A percentile compares a stretch with the other conserved stretches of the same genome.
These are phyloP conservation scores for Myiozetetes cayanensis DNA, from an alignment of 2,113 vertebrate genomes.

Conservation along the genomic window DNA sequence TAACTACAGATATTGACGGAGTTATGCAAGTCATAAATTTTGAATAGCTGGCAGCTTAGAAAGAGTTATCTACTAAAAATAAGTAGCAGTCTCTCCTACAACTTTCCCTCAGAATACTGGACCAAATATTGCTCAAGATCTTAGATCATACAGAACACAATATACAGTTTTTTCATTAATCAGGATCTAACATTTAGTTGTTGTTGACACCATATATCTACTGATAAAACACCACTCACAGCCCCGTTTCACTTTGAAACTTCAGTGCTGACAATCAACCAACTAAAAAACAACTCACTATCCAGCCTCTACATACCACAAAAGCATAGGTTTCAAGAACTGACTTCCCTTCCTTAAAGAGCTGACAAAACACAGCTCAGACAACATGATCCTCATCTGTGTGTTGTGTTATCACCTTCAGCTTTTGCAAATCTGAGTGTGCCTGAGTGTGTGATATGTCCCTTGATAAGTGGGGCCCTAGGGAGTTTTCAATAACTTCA, in stretches of 20 bases:
- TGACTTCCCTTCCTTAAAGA: not conserved
- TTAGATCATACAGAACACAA: not conserved
- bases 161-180: not conserved
- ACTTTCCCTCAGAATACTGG: not conserved
- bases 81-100: not conserved
- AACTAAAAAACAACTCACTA: not conserved
- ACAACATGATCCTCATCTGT: not conserved
- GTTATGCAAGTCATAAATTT: not conserved
- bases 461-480: not conserved
- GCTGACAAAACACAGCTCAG: not conserved
- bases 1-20: not conserved
- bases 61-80: not conserved
- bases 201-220: not conserved
- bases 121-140: not conserved
- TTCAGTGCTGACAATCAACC: not conserved
- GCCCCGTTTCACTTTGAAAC: fast-evolving
- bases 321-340: not conserved
- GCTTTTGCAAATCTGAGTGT: not conserved
- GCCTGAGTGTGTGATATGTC: not conserved
- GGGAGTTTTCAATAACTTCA: not conserved
- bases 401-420: not conserved
- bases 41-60: not conserved
- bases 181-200: not conserved
- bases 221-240: not conserved
- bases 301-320: not conserved